These are phyloP conservation scores for Otus sunia DNA, from an alignment of 2,113 vertebrate species.

Conservation along the genomic window DNA sequence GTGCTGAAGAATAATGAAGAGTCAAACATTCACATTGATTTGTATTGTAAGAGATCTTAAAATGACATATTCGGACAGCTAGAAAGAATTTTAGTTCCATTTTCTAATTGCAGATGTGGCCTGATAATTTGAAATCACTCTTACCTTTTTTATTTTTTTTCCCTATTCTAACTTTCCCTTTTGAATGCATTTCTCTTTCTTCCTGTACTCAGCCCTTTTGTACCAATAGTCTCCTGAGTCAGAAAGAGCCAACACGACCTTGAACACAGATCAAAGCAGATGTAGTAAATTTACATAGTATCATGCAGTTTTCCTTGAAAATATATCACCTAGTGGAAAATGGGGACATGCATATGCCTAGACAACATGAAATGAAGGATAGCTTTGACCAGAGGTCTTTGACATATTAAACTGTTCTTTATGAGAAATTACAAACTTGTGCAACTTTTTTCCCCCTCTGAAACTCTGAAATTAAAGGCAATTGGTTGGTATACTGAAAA, in stretches of 20 bases:
- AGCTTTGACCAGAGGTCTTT: background rate
- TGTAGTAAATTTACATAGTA: slow-evolving; percentile 43
- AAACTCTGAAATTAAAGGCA: background rate
- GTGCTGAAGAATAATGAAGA: background rate
- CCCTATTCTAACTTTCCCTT: background rate
- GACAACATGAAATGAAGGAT: slow-evolving; percentile 19
- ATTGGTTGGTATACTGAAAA: background rate
- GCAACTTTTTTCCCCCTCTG: background rate
- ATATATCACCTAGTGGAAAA: slow-evolving; percentile 33
- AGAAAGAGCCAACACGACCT: slow-evolving; percentile 35
- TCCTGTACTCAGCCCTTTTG: background rate
- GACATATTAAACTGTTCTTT: slow-evolving; percentile 13
- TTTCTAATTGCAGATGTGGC: background rate
- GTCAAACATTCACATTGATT: background rate
- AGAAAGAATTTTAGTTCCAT: background rate
- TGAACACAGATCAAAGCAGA: background rate
- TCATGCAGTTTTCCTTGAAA: slow-evolving; percentile 32
- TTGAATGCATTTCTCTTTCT: background rate
- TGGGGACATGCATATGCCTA: background rate
- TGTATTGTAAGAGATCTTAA: background rate
- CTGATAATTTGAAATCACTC: background rate
- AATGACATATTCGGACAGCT: background rate
- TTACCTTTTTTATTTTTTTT: background rate
- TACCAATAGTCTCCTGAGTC: background rate
- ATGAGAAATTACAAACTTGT: background rate